Evolutionary conservation across 1,140 invertebrate species (phyloP).

Genomic region (Limonius californicus): DNA sequence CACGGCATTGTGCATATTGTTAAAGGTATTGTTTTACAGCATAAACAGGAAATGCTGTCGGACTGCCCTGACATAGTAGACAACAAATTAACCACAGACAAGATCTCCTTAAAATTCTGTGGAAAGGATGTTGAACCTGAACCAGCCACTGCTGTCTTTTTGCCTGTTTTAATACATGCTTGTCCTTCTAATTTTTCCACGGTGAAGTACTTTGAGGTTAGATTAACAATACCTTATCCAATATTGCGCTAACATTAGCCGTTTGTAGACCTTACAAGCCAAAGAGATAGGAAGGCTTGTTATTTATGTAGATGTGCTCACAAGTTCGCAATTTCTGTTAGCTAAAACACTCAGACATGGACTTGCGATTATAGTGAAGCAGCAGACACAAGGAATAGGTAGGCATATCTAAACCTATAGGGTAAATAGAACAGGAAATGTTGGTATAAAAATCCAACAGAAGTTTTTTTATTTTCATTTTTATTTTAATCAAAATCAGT

Average conservation of each 20-base stretch:
- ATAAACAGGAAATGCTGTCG: conserved; percentile 60
- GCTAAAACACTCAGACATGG: conserved; percentile 65
- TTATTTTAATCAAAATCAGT: too few relatives aligned
- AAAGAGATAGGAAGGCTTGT: conserved; percentile 73
- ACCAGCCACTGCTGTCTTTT: conserved; percentile 52
- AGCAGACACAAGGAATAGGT: conserved; percentile 75
- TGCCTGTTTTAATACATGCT: conserved; percentile 70
- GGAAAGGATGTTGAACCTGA: conserved; percentile 51
- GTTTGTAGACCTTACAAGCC: conserved; percentile 68
- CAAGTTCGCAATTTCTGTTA: conserved; percentile 71
- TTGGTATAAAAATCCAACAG: too few relatives aligned
- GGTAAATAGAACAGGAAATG: too few relatives aligned
- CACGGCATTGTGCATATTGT: too few relatives aligned
- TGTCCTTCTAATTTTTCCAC: conserved; percentile 78
- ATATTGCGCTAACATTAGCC: too few relatives aligned
- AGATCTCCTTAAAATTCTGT: conserved; percentile 62
- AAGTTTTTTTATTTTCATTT: too few relatives aligned
- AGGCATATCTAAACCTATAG: too few relatives aligned
- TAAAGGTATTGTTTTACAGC: neutral
- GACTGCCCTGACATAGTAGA: conserved; percentile 54
- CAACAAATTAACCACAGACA: conserved; percentile 54
- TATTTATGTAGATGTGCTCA: conserved; percentile 76
- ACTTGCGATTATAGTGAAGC: conserved; percentile 71
- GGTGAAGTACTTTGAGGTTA: conserved; percentile 75
- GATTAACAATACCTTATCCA: neutral